phyloP scores from a whole-genome alignment of 2,888 invertebrate genomes.

The Scrobipalpa atriplicella region DNA sequence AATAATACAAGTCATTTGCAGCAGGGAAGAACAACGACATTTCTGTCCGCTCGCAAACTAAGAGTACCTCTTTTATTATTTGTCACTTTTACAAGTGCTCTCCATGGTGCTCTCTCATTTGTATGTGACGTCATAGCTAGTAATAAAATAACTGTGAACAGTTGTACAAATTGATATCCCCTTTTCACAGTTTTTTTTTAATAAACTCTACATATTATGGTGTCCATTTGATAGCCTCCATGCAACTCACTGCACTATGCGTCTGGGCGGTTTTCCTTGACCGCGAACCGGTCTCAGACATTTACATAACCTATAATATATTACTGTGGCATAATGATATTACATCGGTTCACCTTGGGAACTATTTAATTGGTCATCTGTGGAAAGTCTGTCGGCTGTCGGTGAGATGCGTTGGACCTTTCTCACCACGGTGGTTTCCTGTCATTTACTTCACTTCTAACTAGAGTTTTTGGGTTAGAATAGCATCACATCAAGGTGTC shows the following conservation, averaged over 20 bases:
- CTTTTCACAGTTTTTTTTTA: too few relatives aligned
- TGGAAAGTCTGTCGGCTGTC: background rate
- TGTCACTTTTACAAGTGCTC: too few relatives aligned
- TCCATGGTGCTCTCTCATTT: too few relatives aligned
- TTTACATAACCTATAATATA: slow-evolving; percentile 22
- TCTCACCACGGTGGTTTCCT: slow-evolving; percentile 2
- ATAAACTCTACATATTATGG: background rate
- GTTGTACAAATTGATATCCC: too few relatives aligned
- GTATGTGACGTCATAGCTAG: too few relatives aligned
- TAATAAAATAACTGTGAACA: too few relatives aligned
- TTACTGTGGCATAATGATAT: background rate
- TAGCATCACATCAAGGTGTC: too few relatives aligned
- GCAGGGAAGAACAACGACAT: too few relatives aligned
- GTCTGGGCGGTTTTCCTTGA: slow-evolving; percentile 17
- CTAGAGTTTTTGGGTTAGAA: too few relatives aligned
- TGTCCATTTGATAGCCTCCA: background rate
- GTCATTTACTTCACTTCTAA: background rate
- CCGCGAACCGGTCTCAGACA: slow-evolving; percentile 18
- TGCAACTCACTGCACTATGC: slow-evolving; percentile 4
- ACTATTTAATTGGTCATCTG: slow-evolving; percentile 10
- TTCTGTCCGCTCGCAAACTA: too few relatives aligned
- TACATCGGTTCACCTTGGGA: slow-evolving; percentile 7
- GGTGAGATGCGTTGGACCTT: background rate
- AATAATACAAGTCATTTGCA: too few relatives aligned
- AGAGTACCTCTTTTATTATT: too few relatives aligned